These are phyloP conservation scores for Drosophila anceps DNA, from an alignment of 2,888 invertebrate species.

Conservation along the genomic window DNA sequence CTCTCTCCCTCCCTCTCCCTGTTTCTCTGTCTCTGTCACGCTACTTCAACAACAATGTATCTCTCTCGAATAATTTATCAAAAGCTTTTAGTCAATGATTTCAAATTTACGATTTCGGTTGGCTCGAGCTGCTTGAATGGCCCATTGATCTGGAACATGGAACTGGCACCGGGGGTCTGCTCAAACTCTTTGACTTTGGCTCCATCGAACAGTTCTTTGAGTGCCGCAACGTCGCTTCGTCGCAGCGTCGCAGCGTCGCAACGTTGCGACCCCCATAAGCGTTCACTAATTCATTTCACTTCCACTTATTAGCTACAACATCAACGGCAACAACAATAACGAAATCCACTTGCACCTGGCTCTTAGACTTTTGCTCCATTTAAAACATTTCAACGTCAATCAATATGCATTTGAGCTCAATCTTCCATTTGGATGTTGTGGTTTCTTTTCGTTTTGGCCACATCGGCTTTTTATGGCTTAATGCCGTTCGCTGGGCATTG, in stretches of 20 bases:
- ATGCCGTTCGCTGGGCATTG: constrained; percentile 76
- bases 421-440: constrained; percentile 55
- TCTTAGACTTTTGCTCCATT: constrained; percentile 74
- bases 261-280: constrained; percentile 79
- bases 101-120: constrained; percentile 76
- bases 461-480: constrained; percentile 79
- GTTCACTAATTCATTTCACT: constrained; percentile 82
- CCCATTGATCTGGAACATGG: constrained; percentile 70
- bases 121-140: constrained; percentile 63
- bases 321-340: constrained; percentile 26
- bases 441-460: constrained; percentile 61
- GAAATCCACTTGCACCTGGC: constrained; percentile 75
- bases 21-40: constrained; percentile 28
- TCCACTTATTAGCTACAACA: constrained; percentile 78
- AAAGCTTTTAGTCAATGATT: constrained; percentile 83
- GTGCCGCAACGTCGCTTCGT: constrained; percentile 63
- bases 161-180: constrained; percentile 43
- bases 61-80: constrained; percentile 74
- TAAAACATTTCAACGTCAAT: constrained; percentile 80
- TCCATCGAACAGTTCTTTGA: constrained; percentile 67
- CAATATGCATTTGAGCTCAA: constrained; percentile 81
- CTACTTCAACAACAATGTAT: constrained; percentile 9
- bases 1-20: constrained; percentile 17
- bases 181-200: constrained; percentile 66
- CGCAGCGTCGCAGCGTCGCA: constrained; percentile 60